Conservation (phyloP, 2,797 vertebrate species). For the Synanceia verrucosa region DNA sequence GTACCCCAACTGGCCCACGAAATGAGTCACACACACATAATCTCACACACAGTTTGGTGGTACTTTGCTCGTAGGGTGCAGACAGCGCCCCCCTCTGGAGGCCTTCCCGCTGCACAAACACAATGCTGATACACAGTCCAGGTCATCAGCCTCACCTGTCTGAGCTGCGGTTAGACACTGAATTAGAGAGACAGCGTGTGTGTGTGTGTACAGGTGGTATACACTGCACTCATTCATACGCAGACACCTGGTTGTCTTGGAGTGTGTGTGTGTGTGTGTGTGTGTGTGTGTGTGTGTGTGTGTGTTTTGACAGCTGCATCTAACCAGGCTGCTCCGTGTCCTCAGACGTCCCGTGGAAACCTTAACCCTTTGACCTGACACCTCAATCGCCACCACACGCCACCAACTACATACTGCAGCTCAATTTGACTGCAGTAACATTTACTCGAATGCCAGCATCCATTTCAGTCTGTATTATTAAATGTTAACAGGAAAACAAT, state of each 20-base stretch:
- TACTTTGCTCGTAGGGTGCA: slow-evolving; percentile 5
- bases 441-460: slow-evolving; percentile 6
- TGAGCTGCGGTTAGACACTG: slow-evolving; percentile 27
- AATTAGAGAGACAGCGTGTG: slow-evolving; percentile 18
- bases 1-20: slow-evolving; percentile 36
- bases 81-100: slow-evolving; percentile 53
- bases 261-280: slow-evolving; percentile 28
- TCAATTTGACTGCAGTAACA: slow-evolving; percentile 1
- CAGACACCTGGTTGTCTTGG: slow-evolving; percentile 64
- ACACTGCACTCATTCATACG: slow-evolving; percentile 70
- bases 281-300: slow-evolving; percentile 13
- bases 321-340: slow-evolving; percentile 61
- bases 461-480: neutral
- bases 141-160: slow-evolving; percentile 15
- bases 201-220: slow-evolving; percentile 46
- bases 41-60: slow-evolving; percentile 35
- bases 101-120: neutral
- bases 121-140: slow-evolving; percentile 8
- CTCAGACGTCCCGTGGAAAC: slow-evolving; percentile 69
- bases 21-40: slow-evolving; percentile 24
- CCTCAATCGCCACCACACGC: slow-evolving; percentile 30
- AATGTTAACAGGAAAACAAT: neutral
- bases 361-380: slow-evolving; percentile 67
- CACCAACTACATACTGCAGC: slow-evolving; percentile 23
- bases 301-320: slow-evolving; percentile 70